Evolutionary conservation across 2,888 invertebrate genomes (phyloP).

Genomic region (Leucania comma): DNA sequence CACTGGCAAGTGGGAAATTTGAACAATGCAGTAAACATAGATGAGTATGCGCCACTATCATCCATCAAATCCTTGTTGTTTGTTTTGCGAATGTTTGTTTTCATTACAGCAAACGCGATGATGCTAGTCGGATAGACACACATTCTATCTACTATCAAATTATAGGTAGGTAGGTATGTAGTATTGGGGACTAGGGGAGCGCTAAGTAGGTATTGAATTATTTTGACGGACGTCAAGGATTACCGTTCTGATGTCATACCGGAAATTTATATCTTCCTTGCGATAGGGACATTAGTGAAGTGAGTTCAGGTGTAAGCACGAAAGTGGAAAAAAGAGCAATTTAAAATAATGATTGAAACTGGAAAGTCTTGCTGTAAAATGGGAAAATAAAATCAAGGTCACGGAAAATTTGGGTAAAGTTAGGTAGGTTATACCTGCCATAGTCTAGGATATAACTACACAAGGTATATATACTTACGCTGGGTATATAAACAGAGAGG

Average conservation of each 20-base stretch:
- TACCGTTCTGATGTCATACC: neutral
- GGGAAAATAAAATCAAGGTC: neutral
- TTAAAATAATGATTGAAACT: neutral
- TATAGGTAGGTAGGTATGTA: neutral
- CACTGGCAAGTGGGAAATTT: conserved; percentile 84
- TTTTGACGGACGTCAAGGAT: neutral
- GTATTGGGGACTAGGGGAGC: neutral
- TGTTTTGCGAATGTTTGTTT: conserved; percentile 65
- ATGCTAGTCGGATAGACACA: conserved; percentile 6
- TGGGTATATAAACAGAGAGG: too few species aligned
- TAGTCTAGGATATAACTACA: too few species aligned
- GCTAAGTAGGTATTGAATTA: neutral
- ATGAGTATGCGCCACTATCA: conserved; percentile 74
- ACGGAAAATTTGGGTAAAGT: neutral
- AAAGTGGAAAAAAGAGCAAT: neutral
- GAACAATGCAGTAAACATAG: conserved; percentile 82
- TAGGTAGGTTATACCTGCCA: neutral
- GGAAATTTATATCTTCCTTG: neutral
- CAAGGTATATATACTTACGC: too few species aligned
- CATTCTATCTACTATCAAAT: conserved; percentile 15
- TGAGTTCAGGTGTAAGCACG: neutral
- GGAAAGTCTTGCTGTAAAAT: neutral
- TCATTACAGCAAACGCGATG: conserved; percentile 41
- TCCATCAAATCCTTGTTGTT: conserved; percentile 62
- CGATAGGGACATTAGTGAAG: neutral